phyloP scores from a whole-genome alignment of 2,797 vertebrate genomes.

The Linurgus olivaceus region DNA sequence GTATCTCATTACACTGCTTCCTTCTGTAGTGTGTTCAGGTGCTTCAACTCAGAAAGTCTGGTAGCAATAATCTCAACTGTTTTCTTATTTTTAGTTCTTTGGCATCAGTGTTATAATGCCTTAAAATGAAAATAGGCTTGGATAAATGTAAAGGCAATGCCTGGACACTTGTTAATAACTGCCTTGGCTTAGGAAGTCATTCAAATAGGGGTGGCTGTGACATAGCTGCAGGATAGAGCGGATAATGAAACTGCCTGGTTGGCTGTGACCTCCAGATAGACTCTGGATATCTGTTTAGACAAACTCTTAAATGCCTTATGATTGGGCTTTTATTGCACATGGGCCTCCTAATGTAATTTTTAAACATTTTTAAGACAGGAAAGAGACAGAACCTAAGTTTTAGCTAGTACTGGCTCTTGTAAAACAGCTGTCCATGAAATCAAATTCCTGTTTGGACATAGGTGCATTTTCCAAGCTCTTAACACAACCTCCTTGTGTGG shows the following conservation, averaged over 20 bases:
- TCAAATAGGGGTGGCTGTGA: background rate
- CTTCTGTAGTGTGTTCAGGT: background rate
- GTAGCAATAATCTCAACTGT: background rate
- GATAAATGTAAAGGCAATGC: background rate
- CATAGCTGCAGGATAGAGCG: background rate
- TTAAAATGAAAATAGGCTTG: background rate
- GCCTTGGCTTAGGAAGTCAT: accelerated
- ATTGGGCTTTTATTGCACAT: background rate
- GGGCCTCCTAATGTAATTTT: background rate
- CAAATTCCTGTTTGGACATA: background rate
- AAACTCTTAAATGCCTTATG: background rate
- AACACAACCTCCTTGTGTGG: background rate
- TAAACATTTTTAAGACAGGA: background rate
- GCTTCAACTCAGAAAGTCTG: background rate
- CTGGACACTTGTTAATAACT: background rate
- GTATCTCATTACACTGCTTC: background rate
- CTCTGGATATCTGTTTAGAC: background rate
- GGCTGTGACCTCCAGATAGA: background rate
- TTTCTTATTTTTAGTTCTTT: background rate
- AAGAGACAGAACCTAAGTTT: background rate
- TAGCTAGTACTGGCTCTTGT: background rate
- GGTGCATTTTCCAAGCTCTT: background rate
- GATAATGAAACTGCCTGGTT: background rate
- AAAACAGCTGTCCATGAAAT: background rate
- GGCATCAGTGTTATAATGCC: background rate